Evolutionary conservation across 2,797 vertebrate genomes (phyloP).

Genomic region (Hoplostethus atlanticus): DNA sequence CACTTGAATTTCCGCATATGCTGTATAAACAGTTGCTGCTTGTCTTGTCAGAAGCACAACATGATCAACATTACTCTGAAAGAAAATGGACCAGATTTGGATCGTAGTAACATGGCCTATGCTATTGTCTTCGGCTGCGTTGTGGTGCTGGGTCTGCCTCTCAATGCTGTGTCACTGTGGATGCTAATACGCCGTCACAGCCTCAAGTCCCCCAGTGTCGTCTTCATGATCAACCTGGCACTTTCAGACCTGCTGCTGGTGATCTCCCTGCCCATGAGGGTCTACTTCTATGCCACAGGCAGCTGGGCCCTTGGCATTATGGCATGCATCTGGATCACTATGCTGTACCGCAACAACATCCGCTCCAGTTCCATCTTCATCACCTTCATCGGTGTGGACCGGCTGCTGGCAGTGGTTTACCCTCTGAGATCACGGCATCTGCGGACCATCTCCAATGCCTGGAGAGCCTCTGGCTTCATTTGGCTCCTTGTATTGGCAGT

Average conservation of each 20-base stretch:
- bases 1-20: too few species aligned
- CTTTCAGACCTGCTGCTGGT: slow-evolving; percentile 65
- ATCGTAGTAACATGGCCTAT: background rate
- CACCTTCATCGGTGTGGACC: slow-evolving; percentile 79
- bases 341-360: slow-evolving; percentile 76
- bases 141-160: slow-evolving; percentile 39
- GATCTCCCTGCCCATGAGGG: slow-evolving; percentile 60
- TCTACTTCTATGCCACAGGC: slow-evolving; percentile 65
- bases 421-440: slow-evolving; percentile 70
- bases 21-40: slow-evolving; percentile 3
- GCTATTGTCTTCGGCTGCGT: slow-evolving; percentile 50
- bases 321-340: slow-evolving; percentile 49
- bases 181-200: slow-evolving; percentile 40
- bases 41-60: slow-evolving; percentile 20
- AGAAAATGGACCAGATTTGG: background rate
- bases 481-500: slow-evolving; percentile 59
- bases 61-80: background rate
- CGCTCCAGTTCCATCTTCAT: slow-evolving; percentile 78
- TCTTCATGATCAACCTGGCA: slow-evolving; percentile 70
- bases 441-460: slow-evolving; percentile 53
- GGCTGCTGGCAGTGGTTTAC: slow-evolving; percentile 79
- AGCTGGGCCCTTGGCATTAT: slow-evolving; percentile 33
- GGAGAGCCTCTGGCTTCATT: slow-evolving; percentile 39
- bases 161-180: slow-evolving; percentile 59
- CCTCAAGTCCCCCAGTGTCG: slow-evolving; percentile 37